Evolutionary conservation across 2,888 invertebrate species (phyloP), one percentile per base, ranked within the genome.

Genomic region (Unio delphinus): DNA sequence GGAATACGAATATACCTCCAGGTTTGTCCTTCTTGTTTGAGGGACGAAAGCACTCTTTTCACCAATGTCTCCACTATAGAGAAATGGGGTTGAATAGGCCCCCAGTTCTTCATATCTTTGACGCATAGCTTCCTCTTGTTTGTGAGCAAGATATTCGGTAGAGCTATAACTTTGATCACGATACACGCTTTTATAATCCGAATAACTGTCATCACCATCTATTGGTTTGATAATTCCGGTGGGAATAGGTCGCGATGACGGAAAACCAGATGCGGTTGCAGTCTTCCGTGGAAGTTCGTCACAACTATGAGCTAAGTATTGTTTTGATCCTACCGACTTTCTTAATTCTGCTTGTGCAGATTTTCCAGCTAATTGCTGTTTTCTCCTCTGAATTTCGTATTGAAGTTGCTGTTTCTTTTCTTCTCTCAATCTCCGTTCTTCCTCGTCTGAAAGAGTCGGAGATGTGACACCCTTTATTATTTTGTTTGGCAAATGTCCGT

Each of bases 331-430:
- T 4, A 84, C 79, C 64, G 87, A 73, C 72, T 91, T 90, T 63
- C 91, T 84, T 26, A 92, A 86, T 80, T 92, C 92, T 64, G 91
- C 90, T 64, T 92, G 89, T n/a, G 91, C 91, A 73, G 92, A 91
- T 77, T 92, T 92, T 79, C 92, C 92, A 8, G 75, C 75, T 71
- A 93, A 91, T 80, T 93, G 92, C 79, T 91, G 91, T 61, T 92
- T 90, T n/a, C 93, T 88, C 66, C 92, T 89, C 18, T 92, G 92
- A 72, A 93, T 92, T 85, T 93, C 93, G 61, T 92, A 92, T 79
- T 92, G 92, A 70, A 93, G 91, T 77, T 92, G 90, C 58, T 91
- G 90, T 83, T 92, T 92, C 83, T 92, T 92, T 80, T 92, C 91
- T 79, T 93, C 93, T 60, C 92, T 87, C 28, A 90, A 90, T 74